Evolutionary conservation across 2,113 vertebrate genomes (phyloP).

Genomic region (Pongo pygmaeus): DNA sequence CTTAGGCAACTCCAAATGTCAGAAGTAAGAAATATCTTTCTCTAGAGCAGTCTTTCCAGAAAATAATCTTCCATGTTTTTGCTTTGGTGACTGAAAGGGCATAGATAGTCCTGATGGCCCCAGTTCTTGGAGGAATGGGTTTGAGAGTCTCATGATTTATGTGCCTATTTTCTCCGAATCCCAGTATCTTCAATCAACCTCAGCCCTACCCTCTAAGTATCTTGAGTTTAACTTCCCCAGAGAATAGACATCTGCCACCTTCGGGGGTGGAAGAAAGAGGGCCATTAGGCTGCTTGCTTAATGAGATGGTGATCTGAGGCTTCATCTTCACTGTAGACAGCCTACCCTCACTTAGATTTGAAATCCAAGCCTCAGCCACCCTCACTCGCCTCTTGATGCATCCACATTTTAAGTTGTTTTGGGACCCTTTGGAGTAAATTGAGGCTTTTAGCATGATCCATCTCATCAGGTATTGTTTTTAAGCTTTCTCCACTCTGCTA

Average conservation of each 20-base stretch:
- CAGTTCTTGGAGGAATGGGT: background rate
- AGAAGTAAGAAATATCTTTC: background rate
- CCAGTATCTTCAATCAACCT: background rate
- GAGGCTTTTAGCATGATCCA: background rate
- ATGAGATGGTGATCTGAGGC: background rate
- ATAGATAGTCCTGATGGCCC: background rate
- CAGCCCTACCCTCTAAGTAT: background rate
- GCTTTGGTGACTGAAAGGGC: background rate
- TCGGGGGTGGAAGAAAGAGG: background rate
- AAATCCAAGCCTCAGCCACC: background rate
- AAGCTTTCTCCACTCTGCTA: background rate
- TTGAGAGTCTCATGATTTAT: background rate
- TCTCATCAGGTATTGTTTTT: background rate
- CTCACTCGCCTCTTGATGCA: background rate
- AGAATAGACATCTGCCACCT: background rate
- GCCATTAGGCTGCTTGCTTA: background rate
- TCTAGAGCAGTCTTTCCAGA: background rate
- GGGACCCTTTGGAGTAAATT: background rate
- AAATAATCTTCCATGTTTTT: background rate
- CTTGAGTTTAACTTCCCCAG: background rate
- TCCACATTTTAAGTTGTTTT: background rate
- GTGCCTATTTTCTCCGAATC: background rate
- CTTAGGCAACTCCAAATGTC: background rate
- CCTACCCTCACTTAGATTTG: background rate
- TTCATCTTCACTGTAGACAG: background rate